Evolutionary conservation across 1,140 invertebrate genomes (phyloP).

Genomic region (Ladona fulva): DNA sequence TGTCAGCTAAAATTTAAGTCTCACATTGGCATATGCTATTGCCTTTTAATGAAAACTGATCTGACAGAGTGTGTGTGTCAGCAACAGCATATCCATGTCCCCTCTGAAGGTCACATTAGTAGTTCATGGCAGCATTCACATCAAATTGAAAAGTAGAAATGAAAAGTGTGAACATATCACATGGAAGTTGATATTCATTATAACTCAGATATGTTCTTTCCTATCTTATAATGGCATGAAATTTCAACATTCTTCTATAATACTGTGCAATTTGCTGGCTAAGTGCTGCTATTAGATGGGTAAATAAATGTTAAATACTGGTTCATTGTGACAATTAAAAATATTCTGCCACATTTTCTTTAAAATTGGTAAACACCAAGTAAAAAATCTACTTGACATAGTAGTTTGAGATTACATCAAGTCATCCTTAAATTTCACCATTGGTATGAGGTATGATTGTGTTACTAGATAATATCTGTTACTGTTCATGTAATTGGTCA

Average conservation of each 20-base stretch:
- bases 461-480: neutral
- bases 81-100: neutral
- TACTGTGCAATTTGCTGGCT: neutral
- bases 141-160: neutral
- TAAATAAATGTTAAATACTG: neutral
- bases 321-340: neutral
- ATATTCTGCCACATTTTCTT: neutral
- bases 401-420: neutral
- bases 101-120: neutral
- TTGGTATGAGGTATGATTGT: neutral
- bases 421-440: neutral
- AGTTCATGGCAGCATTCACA: neutral
- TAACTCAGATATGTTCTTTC: neutral
- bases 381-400: neutral
- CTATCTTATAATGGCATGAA: neutral
- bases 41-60: neutral
- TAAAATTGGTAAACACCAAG: neutral
- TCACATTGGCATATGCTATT: slow-evolving; percentile 9
- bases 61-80: neutral
- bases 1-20: neutral
- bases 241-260: neutral
- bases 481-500: neutral
- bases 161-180: neutral
- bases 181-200: neutral
- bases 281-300: neutral